Percentiles rank a stretch among this genome's conserved stretches.
Evolutionary conservation across 2,113 vertebrate species (phyloP).

Genomic region (Oceanites oceanicus): DNA sequence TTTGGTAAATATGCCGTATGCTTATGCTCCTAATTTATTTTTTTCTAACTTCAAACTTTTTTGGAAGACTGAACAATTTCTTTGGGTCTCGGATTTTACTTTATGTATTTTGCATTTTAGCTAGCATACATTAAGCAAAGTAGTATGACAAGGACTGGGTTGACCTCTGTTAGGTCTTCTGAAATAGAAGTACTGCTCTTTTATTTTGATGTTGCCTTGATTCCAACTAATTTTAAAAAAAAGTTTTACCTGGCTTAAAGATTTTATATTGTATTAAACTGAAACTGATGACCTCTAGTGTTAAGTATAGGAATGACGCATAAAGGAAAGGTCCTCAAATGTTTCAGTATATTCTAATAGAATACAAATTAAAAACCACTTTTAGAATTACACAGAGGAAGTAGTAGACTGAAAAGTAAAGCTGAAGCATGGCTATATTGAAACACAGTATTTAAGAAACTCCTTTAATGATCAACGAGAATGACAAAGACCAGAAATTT

Average conservation of each 20-base stretch:
- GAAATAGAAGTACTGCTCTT: neutral
- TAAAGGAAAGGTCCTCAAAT: neutral
- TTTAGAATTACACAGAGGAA: neutral
- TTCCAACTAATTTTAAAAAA: neutral
- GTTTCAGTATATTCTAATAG: neutral
- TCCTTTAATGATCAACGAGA: neutral
- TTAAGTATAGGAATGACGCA: neutral
- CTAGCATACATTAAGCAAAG: neutral
- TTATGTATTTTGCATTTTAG: neutral
- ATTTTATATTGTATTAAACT: neutral
- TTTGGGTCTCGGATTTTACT: neutral
- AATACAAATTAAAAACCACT: neutral
- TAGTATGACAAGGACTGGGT: neutral
- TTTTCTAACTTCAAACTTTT: neutral
- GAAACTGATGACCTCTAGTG: constrained; percentile 35
- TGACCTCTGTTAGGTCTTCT: neutral
- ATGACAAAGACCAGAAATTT: neutral
- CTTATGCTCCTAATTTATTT: neutral
- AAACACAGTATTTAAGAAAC: neutral
- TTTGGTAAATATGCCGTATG: neutral
- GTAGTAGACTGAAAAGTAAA: neutral
- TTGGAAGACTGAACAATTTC: neutral
- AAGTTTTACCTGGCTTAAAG: neutral
- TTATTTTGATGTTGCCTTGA: neutral
- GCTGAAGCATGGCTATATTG: neutral